Evolutionary conservation across 2,888 invertebrate species (phyloP).

Genomic region (Clusia tigrina): DNA sequence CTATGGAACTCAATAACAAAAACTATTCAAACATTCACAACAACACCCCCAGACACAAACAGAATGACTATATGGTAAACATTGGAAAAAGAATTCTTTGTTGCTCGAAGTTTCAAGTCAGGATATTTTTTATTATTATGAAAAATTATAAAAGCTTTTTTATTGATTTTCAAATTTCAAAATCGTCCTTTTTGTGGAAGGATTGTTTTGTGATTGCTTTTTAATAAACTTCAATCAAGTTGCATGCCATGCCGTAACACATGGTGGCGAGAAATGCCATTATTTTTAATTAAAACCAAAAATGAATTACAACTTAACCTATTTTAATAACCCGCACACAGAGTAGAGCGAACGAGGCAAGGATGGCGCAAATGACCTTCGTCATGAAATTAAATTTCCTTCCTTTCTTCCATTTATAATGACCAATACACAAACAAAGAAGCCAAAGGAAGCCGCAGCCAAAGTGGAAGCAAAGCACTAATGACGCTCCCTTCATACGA

Average conservation of each 20-base stretch:
- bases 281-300: neutral
- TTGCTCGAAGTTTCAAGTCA: no score
- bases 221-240: neutral
- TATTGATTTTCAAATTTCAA: no score
- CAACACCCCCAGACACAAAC: no score
- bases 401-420: neutral
- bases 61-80: no score
- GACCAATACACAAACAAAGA: neutral
- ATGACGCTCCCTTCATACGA: neutral
- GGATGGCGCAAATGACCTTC: neutral
- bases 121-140: no score
- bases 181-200: no score
- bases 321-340: constrained; percentile 1
- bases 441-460: neutral
- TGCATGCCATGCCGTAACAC: neutral
- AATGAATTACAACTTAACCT: constrained; percentile 1
- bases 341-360: neutral
- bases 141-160: no score
- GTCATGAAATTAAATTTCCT: constrained; percentile 3
- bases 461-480: neutral
- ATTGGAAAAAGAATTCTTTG: no score
- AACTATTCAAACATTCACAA: no score
- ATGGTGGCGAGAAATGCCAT: neutral
- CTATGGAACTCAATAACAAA: no score
- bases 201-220: no score